Evolutionary conservation across 2,797 vertebrate genomes (phyloP).

Genomic region (Propithecus perrieri): DNA sequence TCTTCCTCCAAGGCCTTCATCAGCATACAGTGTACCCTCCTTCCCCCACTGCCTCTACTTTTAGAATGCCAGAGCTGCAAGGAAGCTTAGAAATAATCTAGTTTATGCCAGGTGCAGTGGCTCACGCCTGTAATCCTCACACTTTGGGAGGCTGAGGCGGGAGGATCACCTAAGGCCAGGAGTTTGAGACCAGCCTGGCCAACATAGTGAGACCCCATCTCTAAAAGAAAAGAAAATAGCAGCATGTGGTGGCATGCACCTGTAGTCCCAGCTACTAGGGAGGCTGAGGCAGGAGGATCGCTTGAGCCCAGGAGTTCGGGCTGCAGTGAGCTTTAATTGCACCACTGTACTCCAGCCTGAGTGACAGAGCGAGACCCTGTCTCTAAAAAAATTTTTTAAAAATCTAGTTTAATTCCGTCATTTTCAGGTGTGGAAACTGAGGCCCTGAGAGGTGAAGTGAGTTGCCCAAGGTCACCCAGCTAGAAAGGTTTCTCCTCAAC

Average conservation of each 20-base stretch:
- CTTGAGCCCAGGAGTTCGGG: not conserved
- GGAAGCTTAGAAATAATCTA: not conserved
- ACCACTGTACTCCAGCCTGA: not conserved
- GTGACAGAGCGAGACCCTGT: not conserved
- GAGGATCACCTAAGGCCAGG: not conserved
- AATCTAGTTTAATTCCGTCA: conserved; percentile 8
- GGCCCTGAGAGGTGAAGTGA: not conserved
- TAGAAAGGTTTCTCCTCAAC: not conserved
- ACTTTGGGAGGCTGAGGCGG: not conserved
- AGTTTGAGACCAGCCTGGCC: not conserved
- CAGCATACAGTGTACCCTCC: not conserved
- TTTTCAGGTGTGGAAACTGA: conserved; percentile 46
- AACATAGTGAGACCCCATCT: not conserved
- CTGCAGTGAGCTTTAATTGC: not conserved
- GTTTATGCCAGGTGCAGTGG: not conserved
- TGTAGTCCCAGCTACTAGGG: not conserved
- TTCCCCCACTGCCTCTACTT: not conserved
- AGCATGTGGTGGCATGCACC: not conserved
- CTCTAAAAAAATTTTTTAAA: not conserved
- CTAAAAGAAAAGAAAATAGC: not conserved
- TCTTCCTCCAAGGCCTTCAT: not conserved
- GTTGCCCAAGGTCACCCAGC: not conserved
- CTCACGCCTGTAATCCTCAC: not conserved
- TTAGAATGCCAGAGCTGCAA: not conserved
- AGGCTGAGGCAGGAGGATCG: not conserved